Conservation (phyloP, 2,113 vertebrate genomes). For the Tachycineta bicolor region DNA sequence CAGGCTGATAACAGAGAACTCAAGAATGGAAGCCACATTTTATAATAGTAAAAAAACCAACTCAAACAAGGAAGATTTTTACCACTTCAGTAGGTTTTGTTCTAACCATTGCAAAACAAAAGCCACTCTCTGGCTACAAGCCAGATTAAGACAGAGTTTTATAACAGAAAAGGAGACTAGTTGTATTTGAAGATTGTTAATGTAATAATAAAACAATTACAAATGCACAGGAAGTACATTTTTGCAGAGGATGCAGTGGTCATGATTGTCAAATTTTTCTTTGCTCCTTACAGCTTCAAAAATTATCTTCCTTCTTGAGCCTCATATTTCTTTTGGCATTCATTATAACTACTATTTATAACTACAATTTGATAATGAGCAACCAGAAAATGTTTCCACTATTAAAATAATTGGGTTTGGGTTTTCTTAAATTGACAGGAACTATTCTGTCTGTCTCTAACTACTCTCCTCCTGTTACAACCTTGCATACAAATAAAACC, state of each 20-base stretch:
- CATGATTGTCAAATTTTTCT: neutral
- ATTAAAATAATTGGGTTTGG: neutral
- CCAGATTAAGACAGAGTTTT: neutral
- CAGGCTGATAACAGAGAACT: neutral
- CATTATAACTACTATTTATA: neutral
- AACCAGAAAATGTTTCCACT: neutral
- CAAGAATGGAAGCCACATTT: neutral
- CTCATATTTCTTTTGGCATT: neutral
- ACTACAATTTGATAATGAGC: neutral
- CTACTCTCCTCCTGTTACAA: neutral
- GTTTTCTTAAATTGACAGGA: neutral
- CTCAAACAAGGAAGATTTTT: neutral
- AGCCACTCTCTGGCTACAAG: neutral
- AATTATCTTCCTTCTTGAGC: neutral
- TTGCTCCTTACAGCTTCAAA: neutral
- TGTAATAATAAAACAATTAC: neutral
- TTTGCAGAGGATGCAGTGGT: neutral
- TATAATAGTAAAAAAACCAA: neutral
- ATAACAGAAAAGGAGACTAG: neutral
- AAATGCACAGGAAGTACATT: neutral
- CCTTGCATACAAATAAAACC: neutral
- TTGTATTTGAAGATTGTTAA: neutral
- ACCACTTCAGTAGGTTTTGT: neutral
- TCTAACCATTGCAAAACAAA: neutral
- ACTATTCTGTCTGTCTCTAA: neutral